Evolutionary conservation across 2,113 vertebrate genomes (phyloP), one percentile per base, ranked within the genome.

Genomic region (Gulo gulo): DNA sequence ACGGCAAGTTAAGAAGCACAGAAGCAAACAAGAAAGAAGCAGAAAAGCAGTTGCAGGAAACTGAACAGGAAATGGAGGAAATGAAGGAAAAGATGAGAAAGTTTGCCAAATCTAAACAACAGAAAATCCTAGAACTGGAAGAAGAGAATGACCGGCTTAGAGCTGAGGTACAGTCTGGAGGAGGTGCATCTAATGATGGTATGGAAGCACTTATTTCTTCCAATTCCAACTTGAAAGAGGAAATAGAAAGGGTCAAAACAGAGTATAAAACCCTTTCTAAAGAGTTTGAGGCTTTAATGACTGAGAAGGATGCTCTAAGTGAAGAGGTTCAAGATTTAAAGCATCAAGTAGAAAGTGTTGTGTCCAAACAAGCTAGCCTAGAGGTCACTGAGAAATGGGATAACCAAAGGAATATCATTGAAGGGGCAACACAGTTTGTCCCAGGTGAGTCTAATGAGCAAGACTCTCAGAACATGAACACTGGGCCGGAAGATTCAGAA

Each of bases 71-170:
- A 95, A 99, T 99, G 73, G 99, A 99, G 34, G 97, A 97, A 21
- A 99, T 99, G 96, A 99, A 99, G 95, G 99, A 99, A 96, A 99
- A 99, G 97, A 99, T 99, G 99, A 99, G 99, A 91, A 99, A 99
- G 98, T 99, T 99, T 98, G 99, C 99, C 59, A 99, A 99, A 98
- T 99, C 99, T 23, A 99, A 99, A 97, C 99, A 99, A 96, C 99
- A 99, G 94, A 99, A 99, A 97, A 99, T 99, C 88, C 87, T 99
- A 93, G 99, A 99, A 61, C 97, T 99, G 1, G 99, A 99, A 96
- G 99, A 99, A 95, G 99, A 99, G 97, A 99, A 99, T 34, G 99
- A 99, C 88, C 99, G 97, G 73, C 99, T 99, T 81, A 98, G 98
- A 97, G 94, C 94, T 34, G 99, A 99, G 57, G 13, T 94, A 9